A percentile compares a stretch with the other conserved stretches of the same genome.
Evolutionary conservation across 2,113 vertebrate genomes (phyloP).

Genomic region (Rhinolophus sinicus): DNA sequence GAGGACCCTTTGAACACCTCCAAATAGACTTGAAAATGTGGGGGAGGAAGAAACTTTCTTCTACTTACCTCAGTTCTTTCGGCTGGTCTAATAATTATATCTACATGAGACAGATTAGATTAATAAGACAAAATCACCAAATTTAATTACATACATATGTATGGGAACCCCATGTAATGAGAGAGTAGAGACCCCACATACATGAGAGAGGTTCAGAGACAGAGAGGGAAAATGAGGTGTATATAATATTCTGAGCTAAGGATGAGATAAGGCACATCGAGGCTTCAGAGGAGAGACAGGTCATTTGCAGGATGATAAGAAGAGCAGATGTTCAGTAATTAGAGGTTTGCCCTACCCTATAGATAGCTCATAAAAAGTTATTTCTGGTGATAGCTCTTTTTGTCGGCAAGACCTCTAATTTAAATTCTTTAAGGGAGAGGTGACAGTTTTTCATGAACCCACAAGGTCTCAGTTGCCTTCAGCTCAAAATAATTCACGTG

Average conservation of each 20-base stretch:
- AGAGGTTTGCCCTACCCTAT: not conserved
- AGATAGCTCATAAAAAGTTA: not conserved
- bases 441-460: not conserved
- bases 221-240: not conserved
- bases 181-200: not conserved
- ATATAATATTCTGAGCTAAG: not conserved
- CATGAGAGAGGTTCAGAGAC: not conserved
- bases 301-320: not conserved
- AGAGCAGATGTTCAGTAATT: not conserved
- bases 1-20: not conserved
- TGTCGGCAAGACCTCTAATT: not conserved
- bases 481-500: not conserved
- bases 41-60: not conserved
- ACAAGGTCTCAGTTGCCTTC: not conserved
- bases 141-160: not conserved
- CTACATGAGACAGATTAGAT: not conserved
- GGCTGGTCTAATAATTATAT: not conserved
- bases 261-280: not conserved
- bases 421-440: not conserved
- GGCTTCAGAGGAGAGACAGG: not conserved
- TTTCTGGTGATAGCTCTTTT: not conserved
- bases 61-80: not conserved
- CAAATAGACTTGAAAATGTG: not conserved
- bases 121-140: not conserved
- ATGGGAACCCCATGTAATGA: not conserved